Conservation (phyloP, 2,888 invertebrate genomes). For the Scaeva pyrastri region DNA sequence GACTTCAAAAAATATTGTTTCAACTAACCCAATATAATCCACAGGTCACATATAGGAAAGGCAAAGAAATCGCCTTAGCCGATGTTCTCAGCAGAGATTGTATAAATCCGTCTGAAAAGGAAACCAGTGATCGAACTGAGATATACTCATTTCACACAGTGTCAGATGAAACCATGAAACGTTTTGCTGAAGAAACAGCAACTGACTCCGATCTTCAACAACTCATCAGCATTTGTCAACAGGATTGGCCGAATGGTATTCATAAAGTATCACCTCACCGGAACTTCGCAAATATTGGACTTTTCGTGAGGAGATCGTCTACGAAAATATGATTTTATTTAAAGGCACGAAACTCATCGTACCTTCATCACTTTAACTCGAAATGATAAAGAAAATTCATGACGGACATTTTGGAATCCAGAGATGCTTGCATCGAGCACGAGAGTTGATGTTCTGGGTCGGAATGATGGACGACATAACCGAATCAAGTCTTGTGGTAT, state of each 20-base stretch:
- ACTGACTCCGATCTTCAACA: conserved; percentile 1
- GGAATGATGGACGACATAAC: conserved; percentile 26
- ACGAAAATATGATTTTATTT: conserved; percentile 14
- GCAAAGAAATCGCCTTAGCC: conserved; percentile 5
- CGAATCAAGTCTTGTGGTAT: conserved; percentile 9
- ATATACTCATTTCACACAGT: neutral
- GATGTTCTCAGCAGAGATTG: conserved; percentile 11
- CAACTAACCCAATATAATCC: conserved; percentile 16
- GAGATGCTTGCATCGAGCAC: conserved; percentile 20
- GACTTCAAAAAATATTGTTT: conserved; percentile 17
- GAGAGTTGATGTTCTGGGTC: conserved; percentile 20
- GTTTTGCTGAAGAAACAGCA: conserved; percentile 14
- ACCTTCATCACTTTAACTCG: neutral
- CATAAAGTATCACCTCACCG: neutral
- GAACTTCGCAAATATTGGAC: conserved; percentile 4
- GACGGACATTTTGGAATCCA: conserved; percentile 28
- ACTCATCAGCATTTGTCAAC: neutral
- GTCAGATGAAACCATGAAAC: conserved; percentile 1
- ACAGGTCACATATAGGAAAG: conserved; percentile 7
- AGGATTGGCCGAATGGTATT: neutral
- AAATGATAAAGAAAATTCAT: conserved; percentile 18
- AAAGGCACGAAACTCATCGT: conserved; percentile 32
- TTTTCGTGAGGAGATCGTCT: conserved; percentile 3
- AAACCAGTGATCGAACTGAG: neutral
- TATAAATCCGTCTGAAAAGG: conserved; percentile 16